Evolutionary conservation across 2,888 invertebrate genomes (phyloP).

Genomic region (Eledona agricola): DNA sequence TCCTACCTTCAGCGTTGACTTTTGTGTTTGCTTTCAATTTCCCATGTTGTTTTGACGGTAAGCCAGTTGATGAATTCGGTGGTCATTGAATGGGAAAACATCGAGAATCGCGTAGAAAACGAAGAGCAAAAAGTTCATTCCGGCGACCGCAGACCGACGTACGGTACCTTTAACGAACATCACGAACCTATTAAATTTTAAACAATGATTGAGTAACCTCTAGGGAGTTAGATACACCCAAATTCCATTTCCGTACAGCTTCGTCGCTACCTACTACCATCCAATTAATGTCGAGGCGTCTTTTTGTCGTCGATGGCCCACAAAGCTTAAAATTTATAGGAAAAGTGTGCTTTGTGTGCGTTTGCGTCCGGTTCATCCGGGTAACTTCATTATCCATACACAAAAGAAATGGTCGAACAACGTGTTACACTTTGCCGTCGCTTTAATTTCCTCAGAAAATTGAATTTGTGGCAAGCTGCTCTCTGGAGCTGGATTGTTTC

Average conservation of each 20-base stretch:
- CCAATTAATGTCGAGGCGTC: slow-evolving; percentile 35
- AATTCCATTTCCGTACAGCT: slow-evolving; percentile 47
- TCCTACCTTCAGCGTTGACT: slow-evolving; percentile 9
- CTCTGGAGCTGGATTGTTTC: no score
- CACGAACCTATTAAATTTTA: slow-evolving; percentile 49
- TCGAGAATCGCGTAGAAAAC: slow-evolving; percentile 18
- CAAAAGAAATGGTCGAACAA: slow-evolving; percentile 19
- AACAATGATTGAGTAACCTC: slow-evolving; percentile 53
- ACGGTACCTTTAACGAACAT: slow-evolving; percentile 31
- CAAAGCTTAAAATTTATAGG: slow-evolving; percentile 32
- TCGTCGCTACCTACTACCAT: slow-evolving; percentile 29
- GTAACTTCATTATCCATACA: slow-evolving; percentile 31
- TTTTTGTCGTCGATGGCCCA: slow-evolving; percentile 17
- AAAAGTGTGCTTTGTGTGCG: slow-evolving; percentile 30
- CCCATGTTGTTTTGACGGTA: slow-evolving; percentile 29
- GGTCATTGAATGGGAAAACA: slow-evolving; percentile 41
- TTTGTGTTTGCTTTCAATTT: slow-evolving; percentile 33
- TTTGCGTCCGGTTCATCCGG: slow-evolving; percentile 7
- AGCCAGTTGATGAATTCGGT: slow-evolving; percentile 41
- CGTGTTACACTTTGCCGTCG: slow-evolving; percentile 14
- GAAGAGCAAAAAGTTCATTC: slow-evolving; percentile 19
- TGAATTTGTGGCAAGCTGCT: no score
- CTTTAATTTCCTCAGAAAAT: slow-evolving; percentile 14
- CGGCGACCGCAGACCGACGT: slow-evolving; percentile 18
- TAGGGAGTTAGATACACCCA: slow-evolving; percentile 47